phyloP scores from a whole-genome alignment of 2,113 vertebrate species.

The Dryoscopus gambensis region DNA sequence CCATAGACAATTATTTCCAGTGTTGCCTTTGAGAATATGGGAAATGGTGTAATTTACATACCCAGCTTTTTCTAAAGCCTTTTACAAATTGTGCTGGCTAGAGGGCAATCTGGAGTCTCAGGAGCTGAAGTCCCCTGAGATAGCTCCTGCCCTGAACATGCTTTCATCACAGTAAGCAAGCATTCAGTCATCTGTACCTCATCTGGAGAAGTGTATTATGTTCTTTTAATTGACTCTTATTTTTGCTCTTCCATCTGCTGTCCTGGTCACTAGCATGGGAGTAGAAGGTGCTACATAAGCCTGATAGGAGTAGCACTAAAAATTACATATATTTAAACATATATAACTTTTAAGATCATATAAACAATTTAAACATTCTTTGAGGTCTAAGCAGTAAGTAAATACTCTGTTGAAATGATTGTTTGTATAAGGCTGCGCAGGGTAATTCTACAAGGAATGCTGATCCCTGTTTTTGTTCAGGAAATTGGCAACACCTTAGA shows the following conservation, averaged over 20 bases:
- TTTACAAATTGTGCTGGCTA: background rate
- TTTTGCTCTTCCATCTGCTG: background rate
- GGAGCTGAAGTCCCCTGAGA: background rate
- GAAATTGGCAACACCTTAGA: background rate
- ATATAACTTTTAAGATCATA: background rate
- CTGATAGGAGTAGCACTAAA: background rate
- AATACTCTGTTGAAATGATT: background rate
- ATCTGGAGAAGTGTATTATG: background rate
- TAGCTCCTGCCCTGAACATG: background rate
- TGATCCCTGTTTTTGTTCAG: background rate
- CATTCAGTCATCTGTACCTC: background rate
- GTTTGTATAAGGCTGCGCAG: background rate
- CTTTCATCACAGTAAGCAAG: background rate
- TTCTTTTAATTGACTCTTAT: background rate
- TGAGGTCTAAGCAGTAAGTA: background rate
- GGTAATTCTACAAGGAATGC: background rate
- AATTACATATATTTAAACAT: background rate
- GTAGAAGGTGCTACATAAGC: background rate
- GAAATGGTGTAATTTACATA: background rate
- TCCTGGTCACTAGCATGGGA: background rate
- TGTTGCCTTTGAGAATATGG: background rate
- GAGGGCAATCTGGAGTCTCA: background rate
- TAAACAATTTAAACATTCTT: background rate
- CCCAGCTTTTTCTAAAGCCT: background rate
- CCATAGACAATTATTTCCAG: background rate